Evolutionary conservation across 2,797 vertebrate species (phyloP), one percentile per base, ranked within the genome.

Genomic region (Falco columbarius): DNA sequence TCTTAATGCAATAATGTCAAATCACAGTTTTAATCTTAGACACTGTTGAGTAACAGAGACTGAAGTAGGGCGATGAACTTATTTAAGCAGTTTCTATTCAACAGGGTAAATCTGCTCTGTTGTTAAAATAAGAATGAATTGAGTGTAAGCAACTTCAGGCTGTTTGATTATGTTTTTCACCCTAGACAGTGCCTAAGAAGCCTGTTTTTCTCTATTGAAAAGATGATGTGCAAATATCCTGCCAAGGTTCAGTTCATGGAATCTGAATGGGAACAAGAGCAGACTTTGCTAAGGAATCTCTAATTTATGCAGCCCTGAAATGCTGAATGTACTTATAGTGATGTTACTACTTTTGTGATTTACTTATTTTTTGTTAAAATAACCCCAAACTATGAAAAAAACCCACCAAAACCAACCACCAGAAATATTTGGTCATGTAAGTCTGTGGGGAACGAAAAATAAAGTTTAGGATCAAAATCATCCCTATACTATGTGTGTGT

Each of bases 81-180:
- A 27, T 56, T 89, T 87, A 59, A 85, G 27, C 9, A 49, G 34
- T 67, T 94, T 85, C 81, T 89, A 3, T 73, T 81, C 40, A 56
- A 34, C 19, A 54, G 34, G 4, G 9, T 49, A 73, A 80, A 76
- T 76, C 49, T 87, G 47, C 15, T 92, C 30, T 71, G 23, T 84
- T 85, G 77, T 76, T 87, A 34, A 14, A 73, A 38, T 16, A 23
- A 68, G 19, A 77, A 80, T 40, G n/a, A 94, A 22, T 32, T 8
- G 20, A 67, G 8, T 26, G 42, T 80, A 73, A 87, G 68, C 46
- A 80, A 59, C 2, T 12, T 21, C n/a, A 80, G 63, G 22, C 27
- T 75, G 73, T 81, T 40, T 47, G 42, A 68, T 79, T 8, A 5
- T 36, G 13, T 26, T 79, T 79, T 91, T 68, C 55, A 34, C 85